Evolutionary conservation across 2,888 invertebrate species (phyloP).

Genomic region (Lasioglossum zephyrum): DNA sequence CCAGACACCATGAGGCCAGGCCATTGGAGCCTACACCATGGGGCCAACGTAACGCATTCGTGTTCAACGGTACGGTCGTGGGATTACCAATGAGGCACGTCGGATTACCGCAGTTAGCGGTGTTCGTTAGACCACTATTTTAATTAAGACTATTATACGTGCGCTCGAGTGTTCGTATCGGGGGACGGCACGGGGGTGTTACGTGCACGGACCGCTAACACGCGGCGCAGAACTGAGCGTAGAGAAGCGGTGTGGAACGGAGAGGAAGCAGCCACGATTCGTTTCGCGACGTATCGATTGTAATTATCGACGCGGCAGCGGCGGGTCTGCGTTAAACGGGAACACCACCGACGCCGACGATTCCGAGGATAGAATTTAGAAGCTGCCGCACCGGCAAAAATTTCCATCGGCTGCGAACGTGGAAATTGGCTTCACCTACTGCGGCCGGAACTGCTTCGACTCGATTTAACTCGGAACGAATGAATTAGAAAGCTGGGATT

Average conservation of each 20-base stretch:
- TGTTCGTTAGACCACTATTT: conserved; percentile 80
- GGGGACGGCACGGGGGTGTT: conserved; percentile 28
- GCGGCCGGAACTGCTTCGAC: neutral
- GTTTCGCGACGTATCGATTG: conserved; percentile 41
- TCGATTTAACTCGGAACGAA: neutral
- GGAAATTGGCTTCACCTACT: neutral
- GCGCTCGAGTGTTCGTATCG: conserved; percentile 50
- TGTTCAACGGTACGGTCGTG: conserved; percentile 62
- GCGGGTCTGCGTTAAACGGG: conserved; percentile 4
- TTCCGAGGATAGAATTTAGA: neutral
- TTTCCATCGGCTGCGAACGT: neutral
- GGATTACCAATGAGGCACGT: conserved; percentile 80
- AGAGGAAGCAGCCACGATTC: conserved; percentile 19
- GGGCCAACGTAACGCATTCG: conserved; percentile 50
- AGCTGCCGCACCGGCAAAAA: neutral
- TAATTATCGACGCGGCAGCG: conserved; percentile 32
- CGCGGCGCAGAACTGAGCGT: conserved; percentile 21
- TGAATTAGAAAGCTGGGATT: neutral
- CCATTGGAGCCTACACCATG: neutral
- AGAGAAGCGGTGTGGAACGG: neutral
- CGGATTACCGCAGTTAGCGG: conserved; percentile 80
- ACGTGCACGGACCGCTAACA: conserved; percentile 55
- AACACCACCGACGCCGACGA: neutral
- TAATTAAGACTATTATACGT: conserved; percentile 79
- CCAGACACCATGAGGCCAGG: neutral